These are phyloP conservation scores for Perizoma flavofasciatum DNA, from an alignment of 2,888 invertebrate species.

Conservation along the genomic window DNA sequence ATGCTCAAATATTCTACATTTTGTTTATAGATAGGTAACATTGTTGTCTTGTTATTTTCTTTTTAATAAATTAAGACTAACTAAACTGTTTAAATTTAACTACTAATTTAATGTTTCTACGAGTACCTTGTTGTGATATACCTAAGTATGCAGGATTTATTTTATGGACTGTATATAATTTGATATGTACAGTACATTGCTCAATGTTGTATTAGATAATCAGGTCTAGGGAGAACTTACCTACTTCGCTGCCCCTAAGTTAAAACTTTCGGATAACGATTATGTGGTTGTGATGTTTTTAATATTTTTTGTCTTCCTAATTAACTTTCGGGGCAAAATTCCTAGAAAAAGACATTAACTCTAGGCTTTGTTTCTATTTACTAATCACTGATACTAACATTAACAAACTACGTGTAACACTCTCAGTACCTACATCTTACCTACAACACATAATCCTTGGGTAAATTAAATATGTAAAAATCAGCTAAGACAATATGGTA, in stretches of 20 bases:
- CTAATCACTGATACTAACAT: slow-evolving; percentile 54
- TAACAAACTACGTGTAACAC: slow-evolving; percentile 55
- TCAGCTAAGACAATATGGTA: background rate
- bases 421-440: slow-evolving; percentile 29
- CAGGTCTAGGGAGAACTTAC: slow-evolving; percentile 37
- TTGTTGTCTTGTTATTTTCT: slow-evolving; percentile 76
- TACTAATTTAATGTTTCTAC: slow-evolving; percentile 52
- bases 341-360: slow-evolving; percentile 79
- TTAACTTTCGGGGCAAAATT: slow-evolving; percentile 75
- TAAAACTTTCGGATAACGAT: slow-evolving; percentile 56
- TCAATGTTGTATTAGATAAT: slow-evolving; percentile 53
- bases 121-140: slow-evolving; percentile 80
- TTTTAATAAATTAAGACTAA: slow-evolving; percentile 59
- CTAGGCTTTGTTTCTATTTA: slow-evolving; percentile 45
- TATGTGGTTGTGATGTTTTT: slow-evolving; percentile 76
- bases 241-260: slow-evolving; percentile 51
- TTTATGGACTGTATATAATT: slow-evolving; percentile 63
- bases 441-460: background rate
- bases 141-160: slow-evolving; percentile 69
- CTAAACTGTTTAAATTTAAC: slow-evolving; percentile 13
- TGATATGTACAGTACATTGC: slow-evolving; percentile 73
- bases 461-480: background rate
- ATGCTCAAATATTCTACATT: slow-evolving; percentile 80
- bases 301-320: slow-evolving; percentile 74
- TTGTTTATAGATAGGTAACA: slow-evolving; percentile 79